Evolutionary conservation across 1,140 invertebrate species (phyloP).

Genomic region (Dinothrombium tinctorium): DNA sequence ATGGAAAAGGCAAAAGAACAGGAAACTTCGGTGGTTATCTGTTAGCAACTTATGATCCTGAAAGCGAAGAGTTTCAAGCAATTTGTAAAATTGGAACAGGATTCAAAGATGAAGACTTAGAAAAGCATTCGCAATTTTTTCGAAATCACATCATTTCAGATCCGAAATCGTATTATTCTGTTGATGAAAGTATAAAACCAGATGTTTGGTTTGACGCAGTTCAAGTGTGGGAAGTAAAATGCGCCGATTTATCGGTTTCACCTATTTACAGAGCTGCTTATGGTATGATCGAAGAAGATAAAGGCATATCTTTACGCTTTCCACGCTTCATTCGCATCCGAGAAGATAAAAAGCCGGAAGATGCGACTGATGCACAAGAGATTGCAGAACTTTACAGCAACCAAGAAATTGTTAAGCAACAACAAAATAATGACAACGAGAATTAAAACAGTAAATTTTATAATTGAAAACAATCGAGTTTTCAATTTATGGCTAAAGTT

Average conservation of each 20-base stretch:
- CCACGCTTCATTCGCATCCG: conserved; percentile 75
- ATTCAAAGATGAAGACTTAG: conserved; percentile 77
- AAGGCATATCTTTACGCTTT: conserved; percentile 87
- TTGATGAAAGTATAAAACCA: conserved; percentile 44
- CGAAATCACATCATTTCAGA: conserved; percentile 44
- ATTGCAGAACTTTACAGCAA: conserved; percentile 56
- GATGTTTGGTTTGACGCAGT: conserved; percentile 87
- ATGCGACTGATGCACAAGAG: conserved; percentile 74
- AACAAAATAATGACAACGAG: not conserved
- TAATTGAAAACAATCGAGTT: too few relatives aligned
- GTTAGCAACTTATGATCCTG: conserved; percentile 80
- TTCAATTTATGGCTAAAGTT: too few relatives aligned
- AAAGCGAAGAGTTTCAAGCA: conserved; percentile 77
- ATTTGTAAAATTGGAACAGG: conserved; percentile 92
- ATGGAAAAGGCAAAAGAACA: conserved; percentile 77
- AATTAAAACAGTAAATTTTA: too few relatives aligned
- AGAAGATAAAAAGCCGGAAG: conserved; percentile 77
- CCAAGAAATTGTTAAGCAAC: conserved; percentile 33
- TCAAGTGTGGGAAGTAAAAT: conserved; percentile 92
- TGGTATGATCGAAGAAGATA: conserved; percentile 69
- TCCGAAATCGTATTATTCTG: conserved; percentile 66
- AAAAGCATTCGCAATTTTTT: conserved; percentile 42
- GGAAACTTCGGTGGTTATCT: conserved; percentile 89
- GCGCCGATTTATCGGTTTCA: conserved; percentile 89
- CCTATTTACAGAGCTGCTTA: conserved; percentile 72